Conservation (phyloP, 1,140 invertebrate species). For the Aphelenchoides fujianensis region DNA sequence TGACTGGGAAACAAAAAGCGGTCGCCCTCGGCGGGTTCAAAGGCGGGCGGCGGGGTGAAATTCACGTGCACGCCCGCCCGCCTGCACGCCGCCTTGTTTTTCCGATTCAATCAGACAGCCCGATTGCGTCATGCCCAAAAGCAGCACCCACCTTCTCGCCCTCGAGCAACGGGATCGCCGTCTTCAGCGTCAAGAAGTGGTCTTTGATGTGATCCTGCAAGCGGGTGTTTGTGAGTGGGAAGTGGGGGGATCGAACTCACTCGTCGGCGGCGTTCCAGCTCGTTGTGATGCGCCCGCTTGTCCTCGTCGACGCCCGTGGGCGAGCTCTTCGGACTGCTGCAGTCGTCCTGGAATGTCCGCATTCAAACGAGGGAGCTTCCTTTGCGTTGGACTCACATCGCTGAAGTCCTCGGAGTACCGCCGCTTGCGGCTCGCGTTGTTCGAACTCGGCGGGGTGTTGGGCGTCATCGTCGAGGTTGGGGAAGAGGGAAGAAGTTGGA, state of each 20-base stretch:
- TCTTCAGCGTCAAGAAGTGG: constrained; percentile 31
- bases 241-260: neutral
- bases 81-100: neutral
- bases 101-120: neutral
- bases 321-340: constrained; percentile 24
- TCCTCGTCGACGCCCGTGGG: constrained; percentile 34
- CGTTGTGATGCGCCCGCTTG: constrained; percentile 39
- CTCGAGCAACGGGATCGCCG: constrained; percentile 32
- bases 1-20: neutral
- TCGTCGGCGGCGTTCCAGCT: constrained; percentile 34
- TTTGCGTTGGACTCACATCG: constrained; percentile 9
- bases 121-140: neutral
- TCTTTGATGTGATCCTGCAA: constrained; percentile 40
- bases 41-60: neutral
- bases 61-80: neutral
- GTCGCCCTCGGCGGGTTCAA: neutral
- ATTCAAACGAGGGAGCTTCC: neutral
- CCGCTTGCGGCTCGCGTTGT: constrained; percentile 7
- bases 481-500: too few relatives aligned
- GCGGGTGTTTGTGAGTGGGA: neutral
- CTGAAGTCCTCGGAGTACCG: constrained; percentile 12
- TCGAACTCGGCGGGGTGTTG: neutral
- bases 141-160: constrained; percentile 35
- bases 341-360: constrained; percentile 9
- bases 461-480: too few relatives aligned